Percentiles rank a stretch among this genome's conserved stretches.
phyloP scores from a whole-genome alignment of 35 echinoderm and acorn worm genomes.

The Anneissia japonica region DNA sequence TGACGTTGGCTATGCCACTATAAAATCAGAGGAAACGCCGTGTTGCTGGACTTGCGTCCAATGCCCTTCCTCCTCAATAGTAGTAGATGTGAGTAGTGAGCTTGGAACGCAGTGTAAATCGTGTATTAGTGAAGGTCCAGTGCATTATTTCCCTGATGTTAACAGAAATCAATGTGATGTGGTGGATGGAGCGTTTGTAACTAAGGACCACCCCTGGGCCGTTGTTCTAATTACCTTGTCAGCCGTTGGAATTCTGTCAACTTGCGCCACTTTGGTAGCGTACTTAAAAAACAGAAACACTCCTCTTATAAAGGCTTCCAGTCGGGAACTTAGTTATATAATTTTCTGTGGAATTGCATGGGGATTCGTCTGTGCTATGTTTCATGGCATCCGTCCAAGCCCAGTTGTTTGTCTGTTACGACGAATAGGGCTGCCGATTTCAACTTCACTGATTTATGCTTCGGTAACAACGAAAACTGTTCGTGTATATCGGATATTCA shows the following conservation, averaged over 20 bases:
- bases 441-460: constrained; percentile 63
- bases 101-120: neutral
- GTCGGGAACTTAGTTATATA: constrained; percentile 82
- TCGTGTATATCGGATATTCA: constrained; percentile 82
- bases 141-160: neutral
- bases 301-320: constrained; percentile 81
- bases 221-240: constrained; percentile 47
- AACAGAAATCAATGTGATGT: constrained; percentile 2
- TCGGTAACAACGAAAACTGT: constrained; percentile 79
- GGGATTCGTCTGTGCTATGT: constrained; percentile 52
- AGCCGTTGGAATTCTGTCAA: constrained; percentile 28
- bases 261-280: constrained; percentile 27
- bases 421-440: constrained; percentile 58
- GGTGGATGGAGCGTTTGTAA: neutral
- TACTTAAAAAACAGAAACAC: constrained; percentile 75
- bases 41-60: constrained; percentile 81
- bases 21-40: constrained; percentile 47
- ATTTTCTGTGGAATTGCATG: constrained; percentile 65
- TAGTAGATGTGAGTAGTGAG: neutral
- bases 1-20: constrained; percentile 31
- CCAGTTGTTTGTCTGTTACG: constrained; percentile 49
- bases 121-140: neutral
- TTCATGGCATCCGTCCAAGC: constrained; percentile 37
- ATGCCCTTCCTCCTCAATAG: constrained; percentile 51
- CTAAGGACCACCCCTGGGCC: constrained; percentile 2